Evolutionary conservation across 2,888 invertebrate species (phyloP), one percentile per base, ranked within the genome.

Genomic region (Halictus quadricinctus): DNA sequence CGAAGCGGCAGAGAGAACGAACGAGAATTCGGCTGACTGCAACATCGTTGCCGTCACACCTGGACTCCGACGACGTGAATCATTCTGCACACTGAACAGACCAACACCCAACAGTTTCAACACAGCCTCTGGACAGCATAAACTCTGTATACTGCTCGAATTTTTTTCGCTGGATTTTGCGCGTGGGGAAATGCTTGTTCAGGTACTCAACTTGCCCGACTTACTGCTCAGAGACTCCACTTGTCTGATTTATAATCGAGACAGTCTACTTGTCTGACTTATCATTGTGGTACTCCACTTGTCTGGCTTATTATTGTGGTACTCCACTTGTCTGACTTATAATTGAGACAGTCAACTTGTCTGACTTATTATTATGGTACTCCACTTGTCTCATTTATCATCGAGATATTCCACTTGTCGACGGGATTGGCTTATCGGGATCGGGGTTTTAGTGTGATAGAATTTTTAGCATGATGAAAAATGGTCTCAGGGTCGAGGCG

Each of bases 1-100:
- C 21, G 41, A 10, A 8, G 3, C 36, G 66, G 15, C 18, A 25
- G 2, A 10, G 25, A 29, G 25, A 46, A 48, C 21, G 54, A 54
- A 54, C 54, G 54, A 21, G 54, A 29, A 48, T 73, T 66, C 15
- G 54, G 79, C 66, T 64, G 72, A 78, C 78, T 50, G 43, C 72
- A 72, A 18, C 60, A 15, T 15, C 1, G 41, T 25, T 15, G 18
- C 13, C 36, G 29, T 29, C 66, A 66, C 66, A 21, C 21, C 21
- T 54, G 66, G 66, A 66, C 60, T 13, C 60, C 25, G 60, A 21
- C 21, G 21, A 3, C 54, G 25, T 25, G 25, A 13, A 25, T 25
- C 13, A 64, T 29, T 15, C 25, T 7, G 60, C 13, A 64, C 60
- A 64, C n/a, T 64, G n/a, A 25, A 25, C 25, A 60, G 60, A 60